Evolutionary conservation across 2,888 invertebrate genomes (phyloP).

Genomic region (Synergus laeviventris): DNA sequence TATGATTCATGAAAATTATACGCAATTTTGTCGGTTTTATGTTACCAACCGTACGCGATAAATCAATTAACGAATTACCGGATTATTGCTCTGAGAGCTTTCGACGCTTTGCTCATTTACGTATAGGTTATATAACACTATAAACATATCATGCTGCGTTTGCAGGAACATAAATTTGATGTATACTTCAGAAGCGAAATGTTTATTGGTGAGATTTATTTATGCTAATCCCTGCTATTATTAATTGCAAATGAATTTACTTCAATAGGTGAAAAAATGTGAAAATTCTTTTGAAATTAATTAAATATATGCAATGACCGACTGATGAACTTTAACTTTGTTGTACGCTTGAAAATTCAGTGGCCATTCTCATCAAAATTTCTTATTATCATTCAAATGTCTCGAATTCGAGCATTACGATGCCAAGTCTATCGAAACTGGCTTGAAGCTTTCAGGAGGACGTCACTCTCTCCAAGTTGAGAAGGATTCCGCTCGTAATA

Average conservation of each 20-base stretch:
- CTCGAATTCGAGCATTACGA: conserved; percentile 17
- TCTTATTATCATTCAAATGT: conserved; percentile 35
- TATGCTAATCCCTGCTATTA: not conserved
- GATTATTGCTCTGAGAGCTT: conserved; percentile 63
- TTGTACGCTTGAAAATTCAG: conserved; percentile 4
- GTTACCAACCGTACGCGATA: conserved; percentile 65
- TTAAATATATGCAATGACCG: not conserved
- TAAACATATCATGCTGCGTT: conserved; percentile 49
- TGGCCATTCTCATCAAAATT: conserved; percentile 16
- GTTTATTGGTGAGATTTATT: conserved; percentile 45
- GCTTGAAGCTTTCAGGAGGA: conserved; percentile 16
- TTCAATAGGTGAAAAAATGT: too few species aligned
- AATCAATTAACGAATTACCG: conserved; percentile 73
- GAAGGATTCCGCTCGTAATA: conserved; percentile 47
- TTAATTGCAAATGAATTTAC: not conserved
- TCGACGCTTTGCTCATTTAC: conserved; percentile 50
- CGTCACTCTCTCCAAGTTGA: conserved; percentile 17
- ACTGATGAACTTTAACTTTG: conserved; percentile 2
- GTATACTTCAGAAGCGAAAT: conserved; percentile 49
- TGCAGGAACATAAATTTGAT: conserved; percentile 57
- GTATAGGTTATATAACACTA: conserved; percentile 45
- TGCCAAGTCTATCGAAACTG: conserved; percentile 34
- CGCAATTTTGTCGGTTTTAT: conserved; percentile 61
- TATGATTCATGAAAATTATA: conserved; percentile 45
- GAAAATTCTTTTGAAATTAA: conserved; percentile 28